Percentiles rank a stretch among this genome's conserved stretches.
phyloP scores from a whole-genome alignment of 2,888 invertebrate species.

The Caenorhabditis plicata region DNA sequence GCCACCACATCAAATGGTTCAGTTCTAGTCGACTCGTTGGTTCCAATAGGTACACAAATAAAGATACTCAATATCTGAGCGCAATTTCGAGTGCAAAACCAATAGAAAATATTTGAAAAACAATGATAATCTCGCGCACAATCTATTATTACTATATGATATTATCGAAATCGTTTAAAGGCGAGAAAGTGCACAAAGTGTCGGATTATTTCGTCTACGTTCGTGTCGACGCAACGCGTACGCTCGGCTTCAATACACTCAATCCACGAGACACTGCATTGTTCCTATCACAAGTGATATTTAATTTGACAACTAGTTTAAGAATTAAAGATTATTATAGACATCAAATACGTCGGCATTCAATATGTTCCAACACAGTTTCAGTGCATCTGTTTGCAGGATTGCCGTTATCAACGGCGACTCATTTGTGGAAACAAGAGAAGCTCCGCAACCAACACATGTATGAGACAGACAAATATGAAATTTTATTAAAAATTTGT shows the following conservation, averaged over 20 bases:
- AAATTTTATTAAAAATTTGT: neutral
- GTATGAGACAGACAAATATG: neutral
- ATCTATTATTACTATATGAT: neutral
- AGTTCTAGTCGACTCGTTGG: slow-evolving; percentile 25
- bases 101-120: neutral
- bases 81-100: neutral
- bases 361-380: slow-evolving; percentile 39
- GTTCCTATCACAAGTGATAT: slow-evolving; percentile 32
- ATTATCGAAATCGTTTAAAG: slow-evolving; percentile 15
- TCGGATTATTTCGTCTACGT: slow-evolving; percentile 34
- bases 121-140: neutral
- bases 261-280: slow-evolving; percentile 37
- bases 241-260: slow-evolving; percentile 46
- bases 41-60: slow-evolving; percentile 21
- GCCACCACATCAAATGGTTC: slow-evolving; percentile 21
- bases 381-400: slow-evolving; percentile 25
- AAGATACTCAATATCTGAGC: neutral
- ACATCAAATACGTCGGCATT: slow-evolving; percentile 26
- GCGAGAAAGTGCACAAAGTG: slow-evolving; percentile 33
- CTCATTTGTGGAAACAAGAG: slow-evolving; percentile 14
- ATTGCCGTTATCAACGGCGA: slow-evolving; percentile 26
- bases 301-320: neutral
- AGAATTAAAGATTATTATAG: slow-evolving; percentile 8
- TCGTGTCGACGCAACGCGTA: slow-evolving; percentile 25
- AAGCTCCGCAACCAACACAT: slow-evolving; percentile 15